phyloP scores from a whole-genome alignment of 2,113 vertebrate species.

The Oryctolagus cuniculus region DNA sequence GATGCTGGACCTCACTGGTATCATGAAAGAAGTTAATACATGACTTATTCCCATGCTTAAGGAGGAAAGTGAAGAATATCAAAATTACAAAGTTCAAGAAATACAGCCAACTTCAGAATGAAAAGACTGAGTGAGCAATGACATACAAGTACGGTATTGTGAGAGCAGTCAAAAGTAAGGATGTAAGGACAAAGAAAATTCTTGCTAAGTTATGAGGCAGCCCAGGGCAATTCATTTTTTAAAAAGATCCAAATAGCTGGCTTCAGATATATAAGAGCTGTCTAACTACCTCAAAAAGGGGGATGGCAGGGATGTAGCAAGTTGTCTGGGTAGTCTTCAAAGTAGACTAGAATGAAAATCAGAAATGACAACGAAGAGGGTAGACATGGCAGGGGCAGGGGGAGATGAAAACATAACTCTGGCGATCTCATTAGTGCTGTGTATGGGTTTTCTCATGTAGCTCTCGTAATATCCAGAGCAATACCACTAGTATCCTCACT shows the following conservation, averaged over 20 bases:
- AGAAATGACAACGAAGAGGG: not conserved
- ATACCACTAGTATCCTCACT: not conserved
- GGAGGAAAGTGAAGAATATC: slow-evolving; percentile 37
- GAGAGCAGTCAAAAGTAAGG: slow-evolving; percentile 29
- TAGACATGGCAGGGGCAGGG: not conserved
- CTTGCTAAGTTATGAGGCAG: slow-evolving; percentile 49
- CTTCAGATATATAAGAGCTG: not conserved
- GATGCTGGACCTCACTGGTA: not conserved
- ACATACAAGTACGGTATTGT: not conserved
- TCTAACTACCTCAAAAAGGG: not conserved
- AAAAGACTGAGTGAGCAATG: slow-evolving; percentile 33
- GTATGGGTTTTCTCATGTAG: not conserved
- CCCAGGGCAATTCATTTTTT: not conserved
- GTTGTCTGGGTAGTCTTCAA: not conserved
- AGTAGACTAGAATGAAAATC: not conserved
- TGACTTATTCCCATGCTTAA: slow-evolving; percentile 24
- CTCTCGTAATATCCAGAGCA: not conserved
- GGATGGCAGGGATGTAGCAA: not conserved
- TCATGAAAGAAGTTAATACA: slow-evolving; percentile 31
- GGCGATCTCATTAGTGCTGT: not conserved
- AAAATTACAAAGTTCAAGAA: slow-evolving; percentile 56
- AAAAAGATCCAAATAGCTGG: slow-evolving; percentile 1
- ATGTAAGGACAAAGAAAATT: slow-evolving; percentile 52
- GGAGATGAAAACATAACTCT: not conserved
- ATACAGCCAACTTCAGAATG: slow-evolving; percentile 31